Evolutionary conservation across 2,113 vertebrate species (phyloP).

Genomic region (Sturnus vulgaris): DNA sequence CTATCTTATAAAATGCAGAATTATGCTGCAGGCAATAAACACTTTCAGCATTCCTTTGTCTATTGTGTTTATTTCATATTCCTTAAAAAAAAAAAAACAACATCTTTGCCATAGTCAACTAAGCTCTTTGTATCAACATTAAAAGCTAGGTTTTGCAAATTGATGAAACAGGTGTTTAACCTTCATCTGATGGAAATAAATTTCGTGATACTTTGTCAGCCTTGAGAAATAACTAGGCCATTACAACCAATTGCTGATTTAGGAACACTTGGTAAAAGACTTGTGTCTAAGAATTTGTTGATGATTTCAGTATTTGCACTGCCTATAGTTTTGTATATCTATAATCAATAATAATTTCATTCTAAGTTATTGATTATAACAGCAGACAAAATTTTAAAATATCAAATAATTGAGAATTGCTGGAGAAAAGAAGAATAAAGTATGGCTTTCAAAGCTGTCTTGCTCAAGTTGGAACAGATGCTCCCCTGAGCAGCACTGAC

Average conservation of each 20-base stretch:
- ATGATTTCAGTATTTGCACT: background rate
- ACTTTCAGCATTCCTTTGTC: slow-evolving; percentile 60
- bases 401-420: background rate
- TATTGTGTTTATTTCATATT: slow-evolving; percentile 36
- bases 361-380: background rate
- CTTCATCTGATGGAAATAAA: slow-evolving; percentile 47
- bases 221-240: slow-evolving; percentile 32
- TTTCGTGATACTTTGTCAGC: slow-evolving; percentile 6
- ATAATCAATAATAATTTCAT: background rate
- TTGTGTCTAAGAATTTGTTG: background rate
- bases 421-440: background rate
- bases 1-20: slow-evolving; percentile 2
- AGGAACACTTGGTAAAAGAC: background rate
- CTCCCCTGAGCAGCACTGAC: background rate
- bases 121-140: slow-evolving; percentile 47
- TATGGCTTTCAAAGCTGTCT: background rate
- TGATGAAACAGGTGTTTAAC: slow-evolving; percentile 48
- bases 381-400: background rate
- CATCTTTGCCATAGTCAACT: background rate
- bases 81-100: background rate
- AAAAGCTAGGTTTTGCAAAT: slow-evolving; percentile 39
- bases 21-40: slow-evolving; percentile 59
- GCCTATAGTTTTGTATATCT: background rate
- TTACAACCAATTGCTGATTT: slow-evolving; percentile 20
- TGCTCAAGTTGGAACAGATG: background rate